phyloP scores from a whole-genome alignment of 2,113 vertebrate genomes.

The Formicarius rufipectus region DNA sequence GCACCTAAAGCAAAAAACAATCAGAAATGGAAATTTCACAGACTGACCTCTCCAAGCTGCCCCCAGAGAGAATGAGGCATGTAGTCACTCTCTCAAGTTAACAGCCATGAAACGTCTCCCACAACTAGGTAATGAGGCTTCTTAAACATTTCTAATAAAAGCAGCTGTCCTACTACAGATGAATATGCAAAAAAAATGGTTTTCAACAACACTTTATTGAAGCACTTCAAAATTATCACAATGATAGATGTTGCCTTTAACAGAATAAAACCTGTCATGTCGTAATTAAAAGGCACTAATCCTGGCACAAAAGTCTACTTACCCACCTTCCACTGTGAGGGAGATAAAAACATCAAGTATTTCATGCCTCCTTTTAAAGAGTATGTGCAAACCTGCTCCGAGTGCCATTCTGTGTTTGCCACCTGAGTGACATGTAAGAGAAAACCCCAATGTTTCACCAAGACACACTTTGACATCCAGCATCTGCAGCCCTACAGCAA shows the following conservation, averaged over 20 bases:
- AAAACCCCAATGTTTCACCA: neutral
- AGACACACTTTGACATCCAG: neutral
- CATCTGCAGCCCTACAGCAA: neutral
- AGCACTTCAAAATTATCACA: conserved; percentile 61
- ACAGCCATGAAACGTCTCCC: neutral
- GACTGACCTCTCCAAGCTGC: neutral
- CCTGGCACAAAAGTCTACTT: conserved; percentile 59
- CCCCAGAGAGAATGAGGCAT: neutral
- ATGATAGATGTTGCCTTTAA: conserved; percentile 55
- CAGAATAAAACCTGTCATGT: conserved; percentile 43
- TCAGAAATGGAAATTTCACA: neutral
- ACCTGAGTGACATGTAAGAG: fast-evolving
- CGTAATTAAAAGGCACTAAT: conserved; percentile 60
- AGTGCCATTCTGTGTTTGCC: neutral
- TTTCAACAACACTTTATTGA: conserved; percentile 63
- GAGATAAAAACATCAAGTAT: neutral
- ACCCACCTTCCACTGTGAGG: conserved; percentile 14
- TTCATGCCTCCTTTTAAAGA: neutral
- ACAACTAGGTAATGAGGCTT: neutral
- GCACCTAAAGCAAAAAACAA: neutral
- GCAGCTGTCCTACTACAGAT: neutral
- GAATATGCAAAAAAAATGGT: neutral
- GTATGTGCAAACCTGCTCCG: neutral
- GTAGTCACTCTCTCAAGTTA: neutral
- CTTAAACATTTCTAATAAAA: neutral